Conservation (phyloP, 53 echinoderm and acorn worm species). For the Actinopyga echinites region DNA sequence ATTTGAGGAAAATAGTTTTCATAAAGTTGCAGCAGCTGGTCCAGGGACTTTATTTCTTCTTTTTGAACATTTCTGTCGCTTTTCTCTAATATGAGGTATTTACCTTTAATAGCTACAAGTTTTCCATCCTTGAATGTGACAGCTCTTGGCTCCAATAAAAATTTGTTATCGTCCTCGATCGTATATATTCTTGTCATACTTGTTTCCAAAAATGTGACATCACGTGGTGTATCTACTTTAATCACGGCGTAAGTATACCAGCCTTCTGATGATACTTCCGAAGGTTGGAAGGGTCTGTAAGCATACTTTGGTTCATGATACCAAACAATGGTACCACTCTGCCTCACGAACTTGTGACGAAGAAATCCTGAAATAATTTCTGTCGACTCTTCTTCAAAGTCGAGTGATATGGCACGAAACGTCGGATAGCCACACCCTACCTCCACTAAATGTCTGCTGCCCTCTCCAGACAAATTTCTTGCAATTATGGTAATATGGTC, state of each 20-base stretch:
- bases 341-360: slow-evolving; percentile 32
- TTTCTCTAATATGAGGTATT: slow-evolving; percentile 1
- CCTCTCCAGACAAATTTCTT: neutral
- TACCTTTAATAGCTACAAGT: slow-evolving; percentile 21
- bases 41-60: neutral
- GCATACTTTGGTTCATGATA: slow-evolving; percentile 32
- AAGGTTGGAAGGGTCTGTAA: neutral
- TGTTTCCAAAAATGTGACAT: slow-evolving; percentile 1
- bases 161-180: neutral
- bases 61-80: slow-evolving; percentile 1
- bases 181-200: slow-evolving; percentile 24
- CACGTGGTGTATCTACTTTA: neutral
- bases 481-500: slow-evolving; percentile 23
- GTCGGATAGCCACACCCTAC: slow-evolving; percentile 53
- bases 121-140: slow-evolving; percentile 10
- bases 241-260: slow-evolving; percentile 36
- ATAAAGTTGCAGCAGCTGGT: neutral
- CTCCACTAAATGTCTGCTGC: slow-evolving; percentile 25
- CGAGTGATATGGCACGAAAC: slow-evolving; percentile 35
- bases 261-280: neutral
- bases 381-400: slow-evolving; percentile 39
- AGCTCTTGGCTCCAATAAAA: slow-evolving; percentile 13
- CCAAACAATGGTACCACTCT: slow-evolving; percentile 4
- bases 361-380: slow-evolving; percentile 9
- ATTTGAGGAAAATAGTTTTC: slow-evolving; percentile 14